Base-by-base conservation (phyloP, 2,797 vertebrate genomes). In the Enteromius afrohamiltoni region DNA sequence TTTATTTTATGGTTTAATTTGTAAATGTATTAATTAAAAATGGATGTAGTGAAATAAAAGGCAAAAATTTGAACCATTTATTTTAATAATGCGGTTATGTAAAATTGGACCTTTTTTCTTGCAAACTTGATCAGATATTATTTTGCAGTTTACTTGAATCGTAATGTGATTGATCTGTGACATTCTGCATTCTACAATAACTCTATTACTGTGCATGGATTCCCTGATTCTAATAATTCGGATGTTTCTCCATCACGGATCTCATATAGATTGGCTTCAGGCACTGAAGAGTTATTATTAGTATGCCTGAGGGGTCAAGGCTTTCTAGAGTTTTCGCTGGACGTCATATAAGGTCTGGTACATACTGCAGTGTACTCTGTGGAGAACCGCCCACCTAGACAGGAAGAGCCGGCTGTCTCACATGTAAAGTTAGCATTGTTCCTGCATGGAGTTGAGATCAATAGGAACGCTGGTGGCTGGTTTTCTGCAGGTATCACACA, bases 391-490 rank as follows among this genome's bases (percentile, higher is more conserved):
- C 70, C 69, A 73, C 69, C 47, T 21, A 49, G 49, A 21, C 17
- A 31, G 70, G 70, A 21, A 11, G 19, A 53, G 71, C 26, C 47
- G 26, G 10, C 49, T 14, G 71, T 74, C 71, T 55, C 29, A 74
- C 29, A 34, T 53, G 29, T 74, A 55, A n/a, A 74, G 71, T 37
- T 74, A 47, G n/a, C 7, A 9, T n/a, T 55, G 49, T 55, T 74
- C 19, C 71, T 55, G 21, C 3, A 5, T 74, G 49, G 71, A 55
- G 49, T n/a, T 53, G 7, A 55, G 29, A 55, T 55, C 49, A 34
- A 74, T 53, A 34, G 49, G 29, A 53, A 74, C 34, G 71, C 49
- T 53, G 13, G 29, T 10, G 10, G 10, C 21, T 53, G 6, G 29
- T 49, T 74, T 53, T 74, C 71, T n/a, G 9, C 29, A 37, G 71